phyloP scores from a whole-genome alignment of 1,140 invertebrate species.

The Cheumatopsyche charites region DNA sequence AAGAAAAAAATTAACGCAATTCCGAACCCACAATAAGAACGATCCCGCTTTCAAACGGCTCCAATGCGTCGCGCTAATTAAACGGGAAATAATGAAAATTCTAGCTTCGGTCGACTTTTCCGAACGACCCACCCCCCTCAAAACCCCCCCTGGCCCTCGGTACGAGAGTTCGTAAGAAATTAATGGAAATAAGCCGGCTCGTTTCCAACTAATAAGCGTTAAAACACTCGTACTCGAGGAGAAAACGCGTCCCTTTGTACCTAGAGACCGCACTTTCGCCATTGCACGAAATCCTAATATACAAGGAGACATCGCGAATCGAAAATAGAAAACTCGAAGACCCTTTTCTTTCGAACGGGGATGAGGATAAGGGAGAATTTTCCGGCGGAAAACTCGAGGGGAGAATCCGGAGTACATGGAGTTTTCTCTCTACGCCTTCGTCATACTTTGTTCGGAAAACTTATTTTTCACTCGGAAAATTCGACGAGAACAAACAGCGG shows the following conservation, averaged over 20 bases:
- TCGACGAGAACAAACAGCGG: slow-evolving; percentile 4
- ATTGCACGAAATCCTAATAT: background rate
- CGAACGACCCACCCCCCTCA: background rate
- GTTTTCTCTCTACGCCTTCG: too few species aligned
- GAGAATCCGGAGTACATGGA: too few species aligned
- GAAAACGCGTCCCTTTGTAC: slow-evolving; percentile 12
- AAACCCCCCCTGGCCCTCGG: background rate
- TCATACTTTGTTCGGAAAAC: slow-evolving; percentile 21
- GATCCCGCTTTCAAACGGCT: too few species aligned
- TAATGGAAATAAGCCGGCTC: slow-evolving; percentile 17
- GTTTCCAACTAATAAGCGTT: slow-evolving; percentile 17
- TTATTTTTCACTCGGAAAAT: slow-evolving; percentile 3
- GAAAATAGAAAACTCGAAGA: slow-evolving; percentile 12
- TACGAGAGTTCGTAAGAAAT: slow-evolving; percentile 9
- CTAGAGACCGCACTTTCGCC: background rate
- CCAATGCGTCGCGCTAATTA: background rate
- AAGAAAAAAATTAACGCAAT: too few species aligned
- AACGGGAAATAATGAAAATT: slow-evolving; percentile 13
- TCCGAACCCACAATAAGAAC: too few species aligned
- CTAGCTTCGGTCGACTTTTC: too few species aligned
- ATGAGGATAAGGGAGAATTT: background rate
- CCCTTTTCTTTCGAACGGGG: background rate
- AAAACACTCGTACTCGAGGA: slow-evolving; percentile 12
- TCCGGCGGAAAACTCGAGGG: background rate
- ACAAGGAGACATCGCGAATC: slow-evolving; percentile 4